A percentile compares a stretch with the other conserved stretches of the same genome.
phyloP scores from a whole-genome alignment of 2,797 vertebrate species.

The Diglossa cyanea region DNA sequence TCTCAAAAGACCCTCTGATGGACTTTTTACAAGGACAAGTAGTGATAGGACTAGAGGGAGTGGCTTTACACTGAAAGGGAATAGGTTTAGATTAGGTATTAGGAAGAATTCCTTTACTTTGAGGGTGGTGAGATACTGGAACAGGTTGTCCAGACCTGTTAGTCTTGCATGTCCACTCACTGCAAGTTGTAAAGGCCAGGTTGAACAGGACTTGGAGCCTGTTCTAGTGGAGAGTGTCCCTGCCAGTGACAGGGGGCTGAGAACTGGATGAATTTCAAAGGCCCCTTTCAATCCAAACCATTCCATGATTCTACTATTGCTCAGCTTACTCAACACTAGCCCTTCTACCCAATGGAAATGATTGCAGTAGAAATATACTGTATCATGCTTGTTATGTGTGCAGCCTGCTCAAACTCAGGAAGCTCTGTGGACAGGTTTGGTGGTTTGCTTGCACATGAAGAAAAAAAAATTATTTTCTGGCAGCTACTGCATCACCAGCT shows the following conservation, averaged over 20 bases:
- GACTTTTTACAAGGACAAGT: neutral
- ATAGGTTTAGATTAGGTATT: neutral
- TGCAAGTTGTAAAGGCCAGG: neutral
- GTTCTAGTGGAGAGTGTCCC: too few species aligned
- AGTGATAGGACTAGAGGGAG: neutral
- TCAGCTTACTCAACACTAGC: neutral
- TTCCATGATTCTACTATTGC: neutral
- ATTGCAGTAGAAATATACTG: neutral
- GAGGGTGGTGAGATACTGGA: neutral
- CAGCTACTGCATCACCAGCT: neutral
- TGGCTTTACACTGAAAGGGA: neutral
- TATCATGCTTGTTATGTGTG: fast-evolving
- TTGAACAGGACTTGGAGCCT: neutral
- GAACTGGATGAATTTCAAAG: neutral
- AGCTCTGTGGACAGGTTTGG: neutral
- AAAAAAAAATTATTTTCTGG: neutral
- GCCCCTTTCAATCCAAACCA: neutral
- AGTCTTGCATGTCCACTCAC: neutral
- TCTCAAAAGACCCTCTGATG: neutral
- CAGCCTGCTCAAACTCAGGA: neutral
- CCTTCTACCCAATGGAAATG: neutral
- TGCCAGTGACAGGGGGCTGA: neutral
- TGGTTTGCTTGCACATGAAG: neutral
- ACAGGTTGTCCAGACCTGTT: neutral
- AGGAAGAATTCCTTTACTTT: neutral